phyloP scores from a whole-genome alignment of 2,888 invertebrate genomes.

The Oxycera nigricornis region DNA sequence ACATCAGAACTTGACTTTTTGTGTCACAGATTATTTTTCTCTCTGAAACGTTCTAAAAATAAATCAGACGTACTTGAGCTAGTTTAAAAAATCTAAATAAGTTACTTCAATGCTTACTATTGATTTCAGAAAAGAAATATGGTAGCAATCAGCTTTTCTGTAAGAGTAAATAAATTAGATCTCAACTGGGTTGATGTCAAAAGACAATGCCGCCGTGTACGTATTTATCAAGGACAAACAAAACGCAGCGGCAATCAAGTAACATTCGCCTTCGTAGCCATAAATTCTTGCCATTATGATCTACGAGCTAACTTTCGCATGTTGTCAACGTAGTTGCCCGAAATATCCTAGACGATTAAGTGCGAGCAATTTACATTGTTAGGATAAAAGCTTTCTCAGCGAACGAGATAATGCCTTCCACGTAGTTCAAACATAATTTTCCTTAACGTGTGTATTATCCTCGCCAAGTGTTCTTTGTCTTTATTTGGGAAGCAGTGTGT shows the following conservation, averaged over 20 bases:
- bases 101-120: no score
- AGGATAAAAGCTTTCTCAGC: not conserved
- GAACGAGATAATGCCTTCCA: not conserved
- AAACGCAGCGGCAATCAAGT: not conserved
- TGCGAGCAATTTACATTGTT: not conserved
- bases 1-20: no score
- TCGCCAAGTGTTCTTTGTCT: not conserved
- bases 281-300: not conserved
- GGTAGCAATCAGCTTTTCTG: no score
- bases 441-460: conserved; percentile 17
- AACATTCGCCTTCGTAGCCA: not conserved
- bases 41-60: no score
- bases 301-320: not conserved
- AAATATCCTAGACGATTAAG: conserved; percentile 17
- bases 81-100: no score
- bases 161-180: no score
- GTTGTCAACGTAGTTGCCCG: not conserved
- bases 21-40: no score
- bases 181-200: no score
- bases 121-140: no score
- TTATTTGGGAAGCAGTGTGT: not conserved
- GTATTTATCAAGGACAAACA: not conserved
- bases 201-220: not conserved
- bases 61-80: no score
- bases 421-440: conserved; percentile 3